Evolutionary conservation across 2,888 invertebrate genomes (phyloP), one percentile per base, ranked within the genome.

Genomic region (Acleris laterana): DNA sequence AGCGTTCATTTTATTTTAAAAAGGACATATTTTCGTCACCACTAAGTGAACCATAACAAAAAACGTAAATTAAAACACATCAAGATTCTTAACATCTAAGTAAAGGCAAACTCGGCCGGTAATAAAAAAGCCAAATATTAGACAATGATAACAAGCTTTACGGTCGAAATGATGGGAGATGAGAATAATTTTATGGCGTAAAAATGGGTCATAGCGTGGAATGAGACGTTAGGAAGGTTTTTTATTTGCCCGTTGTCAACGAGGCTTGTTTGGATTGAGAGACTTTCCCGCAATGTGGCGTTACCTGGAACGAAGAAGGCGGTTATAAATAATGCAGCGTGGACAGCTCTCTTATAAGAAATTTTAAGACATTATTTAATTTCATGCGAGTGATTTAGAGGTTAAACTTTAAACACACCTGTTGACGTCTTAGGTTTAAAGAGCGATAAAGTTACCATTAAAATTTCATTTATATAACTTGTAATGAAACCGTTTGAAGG

Each of bases 221-320:
- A 80, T 72, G 79, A 80, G 79, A 79, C 72, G 75, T 71, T 73
- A 72, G 72, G 78, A 72, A 63, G 73, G 69, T 65, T 74, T 81
- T 88, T 88, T 89, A 89, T 91, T 90, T 90, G 86, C 77, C 72
- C 79, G 79, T 78, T 79, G 86, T 87, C 87, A 86, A 85, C 84
- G 72, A 71, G 68, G 71, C 75, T 77, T 86, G 82, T 84, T 86
- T 85, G 78, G 76, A 76, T 75, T 79, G 78, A 74, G 74, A 61
- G 78, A 78, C 83, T 85, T 83, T 83, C 82, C 74, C 62, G 53
- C 68, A 66, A 69, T 69, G 57, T 60, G 65, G 50, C 63, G 60
- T 76, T 89, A 87, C 87, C 81, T 83, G 83, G 69, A 71, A 72
- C 53, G 84, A 84, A 79, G 77, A 81, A 81, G 79, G 79, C 69